Evolutionary conservation across 2,113 vertebrate species (phyloP), one percentile per base, ranked within the genome.

Genomic region (Camarhynchus parvulus): DNA sequence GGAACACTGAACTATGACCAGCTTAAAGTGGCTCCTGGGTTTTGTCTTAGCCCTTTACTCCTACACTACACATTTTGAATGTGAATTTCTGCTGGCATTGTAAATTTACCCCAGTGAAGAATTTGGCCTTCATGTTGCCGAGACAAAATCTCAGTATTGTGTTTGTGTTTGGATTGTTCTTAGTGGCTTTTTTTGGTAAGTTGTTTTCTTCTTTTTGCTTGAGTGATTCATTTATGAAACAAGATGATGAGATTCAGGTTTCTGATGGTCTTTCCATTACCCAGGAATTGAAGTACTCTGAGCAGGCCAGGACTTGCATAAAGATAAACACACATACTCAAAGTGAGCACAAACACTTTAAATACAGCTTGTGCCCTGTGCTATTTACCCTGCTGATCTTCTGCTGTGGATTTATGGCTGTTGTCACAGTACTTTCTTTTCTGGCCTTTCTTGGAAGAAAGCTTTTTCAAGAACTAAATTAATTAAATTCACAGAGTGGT

Each of bases 211-310:
- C 37, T 80, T 94, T 94, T 90, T 96, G 79, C 88, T 95, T 2
- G 35, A 90, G 50, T 69, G 92, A 90, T 92, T 96, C 79, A 95
- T 95, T 93, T 94, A 89, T 93, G 89, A 93, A 93, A 89, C 73
- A 70, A 73, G 61, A 77, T 89, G 21, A 96, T 94, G 90, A 93
- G 82, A 83, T 92, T 94, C 90, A 90, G 82, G 78, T 70, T 95
- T 91, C 42, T 92, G 84, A 90, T 95, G 59, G 82, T 92, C 88
- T 94, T 90, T 95, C 79, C 79, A 94, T 96, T 95, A 94, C 64
- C 50, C 42, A 81, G 90, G 78, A 95, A 80, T 31, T 92, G 87
- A 95, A 94, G 46, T 63, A 52, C 85, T 67, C 82, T 77, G 87
- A 93, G 55, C 90, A 86, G 75, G 85, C 47, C 82, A 91, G 72